A percentile compares a stretch with the other conserved stretches of the same genome.
Conservation (phyloP, 2,797 vertebrate genomes). For the Enteromius paludinosus region DNA sequence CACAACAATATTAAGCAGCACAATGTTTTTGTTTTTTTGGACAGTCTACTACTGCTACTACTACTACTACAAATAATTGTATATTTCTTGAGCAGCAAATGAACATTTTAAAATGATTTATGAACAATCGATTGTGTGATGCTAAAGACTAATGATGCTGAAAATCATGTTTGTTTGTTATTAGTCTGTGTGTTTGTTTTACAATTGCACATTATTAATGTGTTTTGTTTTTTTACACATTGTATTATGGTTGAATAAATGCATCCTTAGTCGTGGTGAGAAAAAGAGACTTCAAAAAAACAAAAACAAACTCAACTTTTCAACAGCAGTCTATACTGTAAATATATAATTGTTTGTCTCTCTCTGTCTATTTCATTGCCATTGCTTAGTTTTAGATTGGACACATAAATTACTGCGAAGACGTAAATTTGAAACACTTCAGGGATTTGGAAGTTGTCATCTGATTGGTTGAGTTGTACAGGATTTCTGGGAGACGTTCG, state of each 20-base stretch:
- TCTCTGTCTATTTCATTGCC: too few species aligned
- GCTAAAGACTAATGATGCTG: not conserved
- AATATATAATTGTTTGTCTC: not conserved
- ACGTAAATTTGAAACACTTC: not conserved
- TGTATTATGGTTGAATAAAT: too few species aligned
- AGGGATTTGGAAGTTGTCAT: too few species aligned
- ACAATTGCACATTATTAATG: too few species aligned
- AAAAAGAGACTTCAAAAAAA: not conserved
- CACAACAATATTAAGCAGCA: not conserved
- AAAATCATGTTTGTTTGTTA: not conserved
- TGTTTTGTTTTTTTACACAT: too few species aligned
- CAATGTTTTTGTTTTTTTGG: not conserved
- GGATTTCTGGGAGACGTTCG: not conserved
- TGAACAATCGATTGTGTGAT: not conserved
- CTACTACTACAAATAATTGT: not conserved
- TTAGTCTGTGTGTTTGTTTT: too few species aligned
- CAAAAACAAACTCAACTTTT: not conserved
- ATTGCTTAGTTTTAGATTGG: too few species aligned
- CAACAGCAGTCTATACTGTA: not conserved
- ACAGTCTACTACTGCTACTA: not conserved
- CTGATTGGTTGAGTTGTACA: not conserved
- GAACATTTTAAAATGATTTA: not conserved
- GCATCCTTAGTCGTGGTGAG: too few species aligned
- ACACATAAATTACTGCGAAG: too few species aligned
- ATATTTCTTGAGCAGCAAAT: not conserved